Conservation (phyloP, 2,888 invertebrate genomes). For the Calameuta idolon region DNA sequence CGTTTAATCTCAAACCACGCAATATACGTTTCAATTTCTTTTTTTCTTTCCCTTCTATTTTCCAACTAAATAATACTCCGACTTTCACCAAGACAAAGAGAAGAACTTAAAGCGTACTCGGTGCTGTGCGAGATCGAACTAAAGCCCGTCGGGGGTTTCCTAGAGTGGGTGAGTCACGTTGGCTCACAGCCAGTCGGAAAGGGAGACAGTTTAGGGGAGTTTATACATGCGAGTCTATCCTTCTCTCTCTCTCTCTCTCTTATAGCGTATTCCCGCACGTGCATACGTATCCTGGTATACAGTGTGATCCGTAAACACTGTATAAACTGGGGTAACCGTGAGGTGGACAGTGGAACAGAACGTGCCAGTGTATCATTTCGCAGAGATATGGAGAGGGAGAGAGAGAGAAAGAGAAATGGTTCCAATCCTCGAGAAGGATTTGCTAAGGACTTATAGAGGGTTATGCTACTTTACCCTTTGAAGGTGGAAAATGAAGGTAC, state of each 20-base stretch:
- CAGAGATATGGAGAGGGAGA: neutral
- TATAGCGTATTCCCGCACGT: neutral
- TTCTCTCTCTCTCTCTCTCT: neutral
- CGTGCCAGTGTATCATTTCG: neutral
- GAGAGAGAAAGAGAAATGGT: neutral
- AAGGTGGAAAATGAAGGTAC: neutral
- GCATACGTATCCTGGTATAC: neutral
- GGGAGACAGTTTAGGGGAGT: neutral
- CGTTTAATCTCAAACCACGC: constrained; percentile 1
- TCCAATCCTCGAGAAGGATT: neutral
- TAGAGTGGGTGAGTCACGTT: constrained; percentile 62
- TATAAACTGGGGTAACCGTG: neutral
- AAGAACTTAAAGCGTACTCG: neutral
- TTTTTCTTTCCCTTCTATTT: neutral
- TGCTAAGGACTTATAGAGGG: neutral
- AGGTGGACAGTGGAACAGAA: neutral
- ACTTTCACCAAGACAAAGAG: neutral
- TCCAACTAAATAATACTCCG: neutral
- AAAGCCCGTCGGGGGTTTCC: constrained; percentile 54
- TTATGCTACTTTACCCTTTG: neutral
- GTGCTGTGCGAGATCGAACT: constrained; percentile 54
- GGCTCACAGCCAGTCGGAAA: constrained; percentile 52
- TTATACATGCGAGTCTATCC: neutral
- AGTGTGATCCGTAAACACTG: neutral
- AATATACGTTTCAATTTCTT: neutral